These are phyloP conservation scores for Lampris incognitus DNA, from an alignment of 2,113 vertebrate genomes.

Conservation along the genomic window DNA sequence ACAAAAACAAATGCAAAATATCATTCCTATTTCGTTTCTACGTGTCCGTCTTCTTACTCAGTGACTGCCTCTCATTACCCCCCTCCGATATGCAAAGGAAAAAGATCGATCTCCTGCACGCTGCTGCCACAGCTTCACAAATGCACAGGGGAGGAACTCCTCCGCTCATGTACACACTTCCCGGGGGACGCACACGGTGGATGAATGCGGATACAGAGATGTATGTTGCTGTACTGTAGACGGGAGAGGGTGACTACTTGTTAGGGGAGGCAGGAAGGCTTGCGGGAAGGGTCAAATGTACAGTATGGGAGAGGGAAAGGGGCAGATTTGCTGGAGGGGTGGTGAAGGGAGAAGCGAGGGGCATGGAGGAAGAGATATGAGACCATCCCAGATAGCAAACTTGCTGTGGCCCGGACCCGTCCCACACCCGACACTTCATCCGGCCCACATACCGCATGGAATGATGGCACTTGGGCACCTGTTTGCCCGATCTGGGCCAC, in stretches of 20 bases:
- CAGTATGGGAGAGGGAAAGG: slow-evolving; percentile 2
- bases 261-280: slow-evolving; percentile 5
- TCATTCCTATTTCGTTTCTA: slow-evolving; percentile 37
- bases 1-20: not conserved
- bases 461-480: no score
- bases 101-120: slow-evolving; percentile 48
- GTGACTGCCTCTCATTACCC: slow-evolving; percentile 33
- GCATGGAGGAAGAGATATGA: slow-evolving; percentile 1
- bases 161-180: slow-evolving; percentile 15
- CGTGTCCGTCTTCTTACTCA: slow-evolving; percentile 17
- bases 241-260: slow-evolving; percentile 40
- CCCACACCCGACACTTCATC: no score
- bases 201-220: not conserved
- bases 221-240: slow-evolving; percentile 38
- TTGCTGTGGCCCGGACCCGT: no score
- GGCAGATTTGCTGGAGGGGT: not conserved
- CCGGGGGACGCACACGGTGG: slow-evolving; percentile 23
- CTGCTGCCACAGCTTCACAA: slow-evolving; percentile 32
- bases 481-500: no score
- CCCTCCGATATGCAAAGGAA: not conserved
- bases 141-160: slow-evolving; percentile 14
- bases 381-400: not conserved
- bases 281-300: slow-evolving; percentile 31
- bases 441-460: no score
- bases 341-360: slow-evolving; percentile 5